Evolutionary conservation across 2,888 invertebrate species (phyloP).

Genomic region (Endotricha flammealis): DNA sequence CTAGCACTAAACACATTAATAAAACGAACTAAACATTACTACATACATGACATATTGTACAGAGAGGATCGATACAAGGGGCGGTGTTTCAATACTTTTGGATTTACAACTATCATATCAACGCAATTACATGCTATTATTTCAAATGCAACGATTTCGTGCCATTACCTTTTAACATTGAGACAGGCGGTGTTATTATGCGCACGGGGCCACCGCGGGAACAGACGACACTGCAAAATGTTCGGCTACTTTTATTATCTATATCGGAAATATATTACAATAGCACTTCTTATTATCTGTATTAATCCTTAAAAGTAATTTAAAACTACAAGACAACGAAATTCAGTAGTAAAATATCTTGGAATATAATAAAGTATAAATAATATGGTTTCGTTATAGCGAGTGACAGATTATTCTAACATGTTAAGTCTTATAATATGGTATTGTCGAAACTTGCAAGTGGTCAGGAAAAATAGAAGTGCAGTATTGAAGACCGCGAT

Average conservation of each 20-base stretch:
- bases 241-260: background rate
- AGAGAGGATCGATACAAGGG: no score
- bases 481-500: conserved; percentile 4
- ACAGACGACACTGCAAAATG: no score
- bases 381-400: background rate
- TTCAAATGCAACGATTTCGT: background rate
- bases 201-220: no score
- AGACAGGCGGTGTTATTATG: no score
- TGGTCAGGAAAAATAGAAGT: conserved; percentile 6
- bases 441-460: conserved; percentile 9
- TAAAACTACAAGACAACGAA: background rate
- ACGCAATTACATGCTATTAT: background rate
- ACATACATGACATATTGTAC: no score
- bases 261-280: background rate
- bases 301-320: conserved; percentile 1
- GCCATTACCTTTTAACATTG: no score
- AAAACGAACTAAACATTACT: no score
- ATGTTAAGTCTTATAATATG: conserved; percentile 3
- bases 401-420: background rate
- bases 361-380: no score
- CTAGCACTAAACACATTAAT: no score
- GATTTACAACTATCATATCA: background rate
- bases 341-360: background rate
- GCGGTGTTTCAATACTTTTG: no score
- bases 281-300: background rate